These are phyloP conservation scores for Drosophila algonquin DNA, from an alignment of 2,888 invertebrate genomes.

Conservation along the genomic window DNA sequence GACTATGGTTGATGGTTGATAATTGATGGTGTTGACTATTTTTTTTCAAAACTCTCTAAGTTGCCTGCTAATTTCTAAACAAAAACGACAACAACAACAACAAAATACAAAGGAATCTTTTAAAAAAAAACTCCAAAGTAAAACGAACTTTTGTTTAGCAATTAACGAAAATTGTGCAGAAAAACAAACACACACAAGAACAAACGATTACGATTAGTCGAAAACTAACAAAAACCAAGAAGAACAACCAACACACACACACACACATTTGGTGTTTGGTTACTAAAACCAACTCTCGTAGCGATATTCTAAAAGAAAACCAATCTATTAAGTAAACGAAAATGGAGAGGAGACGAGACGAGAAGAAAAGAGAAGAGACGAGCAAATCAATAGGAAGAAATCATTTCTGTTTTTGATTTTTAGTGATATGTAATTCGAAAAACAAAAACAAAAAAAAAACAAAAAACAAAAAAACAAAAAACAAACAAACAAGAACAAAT, in stretches of 20 bases:
- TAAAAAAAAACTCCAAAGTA: conserved; percentile 26
- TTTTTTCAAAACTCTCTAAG: conserved; percentile 58
- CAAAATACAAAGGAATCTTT: conserved; percentile 17
- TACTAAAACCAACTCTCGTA: conserved; percentile 62
- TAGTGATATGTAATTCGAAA: conserved; percentile 72
- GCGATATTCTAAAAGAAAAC: conserved; percentile 72
- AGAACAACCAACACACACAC: conserved; percentile 23
- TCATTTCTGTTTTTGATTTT: conserved; percentile 58
- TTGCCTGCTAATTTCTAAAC: conserved; percentile 41
- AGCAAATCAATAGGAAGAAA: conserved; percentile 34
- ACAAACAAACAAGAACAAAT: conserved; percentile 45
- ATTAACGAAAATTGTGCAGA: conserved; percentile 34
- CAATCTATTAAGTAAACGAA: conserved; percentile 35
- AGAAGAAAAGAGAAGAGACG: no score
- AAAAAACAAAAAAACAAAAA: conserved; percentile 42
- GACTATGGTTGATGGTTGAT: conserved; percentile 4
- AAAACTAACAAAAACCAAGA: conserved; percentile 26
- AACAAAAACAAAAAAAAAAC: no score
- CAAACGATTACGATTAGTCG: conserved; percentile 36
- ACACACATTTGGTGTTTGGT: conserved; percentile 61
- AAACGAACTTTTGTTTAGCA: conserved; percentile 52
- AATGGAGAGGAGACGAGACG: conserved; percentile 12
- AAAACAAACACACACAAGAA: conserved; percentile 15
- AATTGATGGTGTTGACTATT: conserved; percentile 55
- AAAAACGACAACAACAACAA: conserved; percentile 11